Percentiles rank a stretch among this genome's conserved stretches.
Evolutionary conservation across 2,888 invertebrate genomes (phyloP).

Genomic region (Gastracanthus pulcherrimus): DNA sequence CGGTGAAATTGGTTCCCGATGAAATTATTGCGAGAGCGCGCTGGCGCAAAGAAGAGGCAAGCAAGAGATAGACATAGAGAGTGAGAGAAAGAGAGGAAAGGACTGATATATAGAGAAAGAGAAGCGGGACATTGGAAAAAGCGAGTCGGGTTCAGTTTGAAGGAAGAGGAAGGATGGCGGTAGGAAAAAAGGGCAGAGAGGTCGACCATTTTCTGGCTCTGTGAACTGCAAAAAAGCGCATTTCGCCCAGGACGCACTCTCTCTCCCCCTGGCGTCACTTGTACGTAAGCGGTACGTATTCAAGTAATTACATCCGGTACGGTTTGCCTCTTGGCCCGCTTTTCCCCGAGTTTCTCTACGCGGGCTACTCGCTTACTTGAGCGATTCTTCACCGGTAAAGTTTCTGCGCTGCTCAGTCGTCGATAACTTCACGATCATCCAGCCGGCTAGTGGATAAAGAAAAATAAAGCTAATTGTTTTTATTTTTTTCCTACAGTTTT

Average conservation of each 20-base stretch:
- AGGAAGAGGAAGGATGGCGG: not conserved
- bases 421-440: conserved; percentile 52
- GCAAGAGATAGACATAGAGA: not conserved
- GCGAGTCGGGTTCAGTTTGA: conserved; percentile 27
- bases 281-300: conserved; percentile 60
- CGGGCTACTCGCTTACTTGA: conserved; percentile 21
- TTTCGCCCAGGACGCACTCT: conserved; percentile 46
- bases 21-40: conserved; percentile 32
- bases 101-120: conserved; percentile 27
- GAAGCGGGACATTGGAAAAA: conserved; percentile 29
- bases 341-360: conserved; percentile 7
- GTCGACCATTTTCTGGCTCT: conserved; percentile 64
- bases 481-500: not conserved
- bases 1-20: conserved; percentile 31
- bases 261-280: conserved; percentile 31
- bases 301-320: conserved; percentile 59
- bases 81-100: not conserved
- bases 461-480: conserved; percentile 54
- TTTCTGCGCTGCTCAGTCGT: conserved; percentile 33
- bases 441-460: conserved; percentile 12
- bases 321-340: conserved; percentile 47
- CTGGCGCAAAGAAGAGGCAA: not conserved
- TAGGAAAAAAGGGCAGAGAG: not conserved
- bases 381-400: conserved; percentile 44
- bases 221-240: conserved; percentile 63